Evolutionary conservation across 2,888 invertebrate genomes (phyloP).

Genomic region (Cremastobaeus sp.): DNA sequence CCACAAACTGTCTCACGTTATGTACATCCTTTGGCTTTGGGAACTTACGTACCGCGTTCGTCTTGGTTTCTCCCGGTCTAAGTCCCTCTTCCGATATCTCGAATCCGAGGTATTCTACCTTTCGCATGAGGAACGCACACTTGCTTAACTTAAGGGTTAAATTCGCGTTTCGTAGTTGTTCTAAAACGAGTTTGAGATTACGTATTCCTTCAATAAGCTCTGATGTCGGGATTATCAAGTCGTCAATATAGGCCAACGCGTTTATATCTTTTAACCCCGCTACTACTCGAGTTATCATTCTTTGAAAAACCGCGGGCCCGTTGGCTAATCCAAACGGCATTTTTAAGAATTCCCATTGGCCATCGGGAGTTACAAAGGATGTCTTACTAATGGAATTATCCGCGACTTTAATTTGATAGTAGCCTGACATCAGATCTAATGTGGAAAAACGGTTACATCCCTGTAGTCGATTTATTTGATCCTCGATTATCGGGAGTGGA

Average conservation of each 20-base stretch:
- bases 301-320: constrained; percentile 26
- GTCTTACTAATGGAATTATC: constrained; percentile 65
- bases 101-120: constrained; percentile 35
- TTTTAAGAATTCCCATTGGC: constrained; percentile 21
- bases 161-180: constrained; percentile 22
- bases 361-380: constrained; percentile 67
- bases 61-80: constrained; percentile 35
- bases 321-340: constrained; percentile 38
- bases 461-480: constrained; percentile 64
- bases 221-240: constrained; percentile 15
- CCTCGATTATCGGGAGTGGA: constrained; percentile 65
- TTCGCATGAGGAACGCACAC: constrained; percentile 47
- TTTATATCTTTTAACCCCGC: constrained; percentile 14
- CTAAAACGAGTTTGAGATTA: constrained; percentile 21
- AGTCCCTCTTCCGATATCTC: constrained; percentile 33
- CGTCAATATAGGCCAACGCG: constrained; percentile 23
- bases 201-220: constrained; percentile 3
- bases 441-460: constrained; percentile 64
- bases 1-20: constrained; percentile 20
- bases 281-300: neutral
- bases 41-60: constrained; percentile 50
- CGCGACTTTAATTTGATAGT: constrained; percentile 66
- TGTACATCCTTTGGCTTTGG: constrained; percentile 23
- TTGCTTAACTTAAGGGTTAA: constrained; percentile 49
- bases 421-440: constrained; percentile 68